Percentiles rank a stretch among this genome's conserved stretches.
These are phyloP conservation scores for Amphiduros pacificus DNA, from an alignment of 2,888 invertebrate species.

Conservation along the genomic window DNA sequence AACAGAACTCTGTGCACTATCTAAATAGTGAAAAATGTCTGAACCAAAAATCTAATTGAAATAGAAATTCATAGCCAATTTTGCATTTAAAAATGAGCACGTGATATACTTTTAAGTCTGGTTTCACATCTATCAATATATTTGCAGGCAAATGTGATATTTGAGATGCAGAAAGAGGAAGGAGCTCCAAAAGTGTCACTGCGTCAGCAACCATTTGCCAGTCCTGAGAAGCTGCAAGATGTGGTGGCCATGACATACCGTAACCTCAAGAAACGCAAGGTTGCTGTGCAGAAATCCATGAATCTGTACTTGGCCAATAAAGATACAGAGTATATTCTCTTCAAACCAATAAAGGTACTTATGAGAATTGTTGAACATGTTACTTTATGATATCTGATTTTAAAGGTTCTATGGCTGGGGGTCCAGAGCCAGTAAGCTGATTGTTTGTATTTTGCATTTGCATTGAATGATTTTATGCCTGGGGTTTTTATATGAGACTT, in stretches of 20 bases:
- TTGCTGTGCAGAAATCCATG: slow-evolving; percentile 84
- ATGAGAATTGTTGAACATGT: too few relatives aligned
- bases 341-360: slow-evolving; percentile 89
- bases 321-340: slow-evolving; percentile 95
- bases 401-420: background rate
- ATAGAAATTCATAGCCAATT: too few relatives aligned
- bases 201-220: slow-evolving; percentile 69
- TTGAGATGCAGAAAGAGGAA: slow-evolving; percentile 52
- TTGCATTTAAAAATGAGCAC: too few relatives aligned
- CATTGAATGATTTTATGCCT: too few relatives aligned
- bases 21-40: too few relatives aligned
- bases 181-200: slow-evolving; percentile 48
- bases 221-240: slow-evolving; percentile 73
- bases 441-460: too few relatives aligned
- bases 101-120: too few relatives aligned
- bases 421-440: too few relatives aligned
- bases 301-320: slow-evolving; percentile 92
- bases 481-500: too few relatives aligned
- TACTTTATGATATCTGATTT: background rate
- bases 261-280: slow-evolving; percentile 77
- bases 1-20: too few relatives aligned
- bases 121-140: too few relatives aligned
- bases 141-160: slow-evolving; percentile 54
- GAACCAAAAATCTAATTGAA: too few relatives aligned
- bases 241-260: slow-evolving; percentile 78